phyloP scores from a whole-genome alignment of 1,140 invertebrate species.

The Dreissena polymorpha region DNA sequence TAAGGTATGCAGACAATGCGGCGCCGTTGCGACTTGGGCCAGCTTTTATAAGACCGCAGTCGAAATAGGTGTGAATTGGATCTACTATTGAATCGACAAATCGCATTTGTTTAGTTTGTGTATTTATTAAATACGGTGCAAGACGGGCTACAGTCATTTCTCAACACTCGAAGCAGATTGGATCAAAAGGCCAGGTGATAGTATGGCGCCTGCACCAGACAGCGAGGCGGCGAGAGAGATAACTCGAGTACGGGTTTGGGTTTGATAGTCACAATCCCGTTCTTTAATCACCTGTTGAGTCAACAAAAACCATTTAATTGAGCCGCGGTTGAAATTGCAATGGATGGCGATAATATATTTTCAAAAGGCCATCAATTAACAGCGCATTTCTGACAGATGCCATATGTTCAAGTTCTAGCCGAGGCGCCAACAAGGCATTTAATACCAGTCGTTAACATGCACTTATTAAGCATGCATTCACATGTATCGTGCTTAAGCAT shows the following conservation, averaged over 20 bases:
- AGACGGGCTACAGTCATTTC: constrained; percentile 43
- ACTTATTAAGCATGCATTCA: too few species aligned
- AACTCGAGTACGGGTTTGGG: constrained; percentile 36
- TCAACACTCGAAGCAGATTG: constrained; percentile 49
- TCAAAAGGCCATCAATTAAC: neutral
- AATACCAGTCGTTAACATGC: too few species aligned
- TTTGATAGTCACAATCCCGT: constrained; percentile 67
- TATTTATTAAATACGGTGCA: constrained; percentile 57
- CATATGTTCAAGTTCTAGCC: neutral
- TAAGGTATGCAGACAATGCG: constrained; percentile 50
- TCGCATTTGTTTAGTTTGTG: constrained; percentile 54
- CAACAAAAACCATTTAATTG: constrained; percentile 68
- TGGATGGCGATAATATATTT: constrained; percentile 60
- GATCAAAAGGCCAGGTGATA: constrained; percentile 57
- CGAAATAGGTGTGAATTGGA: constrained; percentile 58
- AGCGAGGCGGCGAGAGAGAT: constrained; percentile 44
- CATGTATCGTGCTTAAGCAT: too few species aligned
- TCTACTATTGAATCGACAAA: constrained; percentile 49
- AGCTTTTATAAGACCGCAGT: constrained; percentile 43
- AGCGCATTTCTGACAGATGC: neutral
- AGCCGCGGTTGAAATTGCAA: constrained; percentile 57
- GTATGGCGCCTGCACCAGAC: constrained; percentile 44
- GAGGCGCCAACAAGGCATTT: too few species aligned
- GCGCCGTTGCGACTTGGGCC: constrained; percentile 31
- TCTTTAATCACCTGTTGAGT: constrained; percentile 70